Evolutionary conservation across 2,888 invertebrate species (phyloP).

Genomic region (Eurytoma adleriae): DNA sequence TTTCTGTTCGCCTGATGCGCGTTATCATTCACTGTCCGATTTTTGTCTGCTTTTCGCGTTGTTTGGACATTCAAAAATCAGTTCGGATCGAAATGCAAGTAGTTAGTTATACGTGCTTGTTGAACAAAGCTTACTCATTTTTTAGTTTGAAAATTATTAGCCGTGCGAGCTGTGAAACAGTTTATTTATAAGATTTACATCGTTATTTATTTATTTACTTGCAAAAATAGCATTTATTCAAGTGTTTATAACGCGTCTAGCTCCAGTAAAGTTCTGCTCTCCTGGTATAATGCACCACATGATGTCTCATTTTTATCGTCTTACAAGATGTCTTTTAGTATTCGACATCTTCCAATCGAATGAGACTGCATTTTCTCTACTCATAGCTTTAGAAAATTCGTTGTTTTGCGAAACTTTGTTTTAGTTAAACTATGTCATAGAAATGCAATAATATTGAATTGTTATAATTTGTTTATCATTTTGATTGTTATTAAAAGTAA

Average conservation of each 20-base stretch:
- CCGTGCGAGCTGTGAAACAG: too few species aligned
- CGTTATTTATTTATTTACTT: too few species aligned
- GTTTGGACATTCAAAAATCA: background rate
- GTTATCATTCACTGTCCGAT: slow-evolving; percentile 7
- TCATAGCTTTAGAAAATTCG: background rate
- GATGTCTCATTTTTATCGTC: slow-evolving; percentile 15
- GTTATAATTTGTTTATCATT: too few species aligned
- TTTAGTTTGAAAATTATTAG: too few species aligned
- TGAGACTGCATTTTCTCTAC: background rate
- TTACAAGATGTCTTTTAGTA: slow-evolving; percentile 10
- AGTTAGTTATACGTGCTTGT: too few species aligned
- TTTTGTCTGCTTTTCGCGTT: background rate
- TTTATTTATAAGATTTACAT: too few species aligned
- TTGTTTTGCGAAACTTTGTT: background rate
- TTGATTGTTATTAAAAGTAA: too few species aligned
- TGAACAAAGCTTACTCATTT: too few species aligned
- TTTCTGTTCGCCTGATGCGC: background rate
- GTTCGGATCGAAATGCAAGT: background rate
- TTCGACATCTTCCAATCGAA: background rate
- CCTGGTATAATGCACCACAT: slow-evolving; percentile 22
- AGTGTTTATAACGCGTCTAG: background rate
- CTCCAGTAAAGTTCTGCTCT: slow-evolving; percentile 6
- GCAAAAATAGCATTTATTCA: too few species aligned
- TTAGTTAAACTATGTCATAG: background rate
- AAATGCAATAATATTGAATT: background rate